Conservation (phyloP, 2,888 invertebrate genomes). For the Acanthosepion pharaonis region DNA sequence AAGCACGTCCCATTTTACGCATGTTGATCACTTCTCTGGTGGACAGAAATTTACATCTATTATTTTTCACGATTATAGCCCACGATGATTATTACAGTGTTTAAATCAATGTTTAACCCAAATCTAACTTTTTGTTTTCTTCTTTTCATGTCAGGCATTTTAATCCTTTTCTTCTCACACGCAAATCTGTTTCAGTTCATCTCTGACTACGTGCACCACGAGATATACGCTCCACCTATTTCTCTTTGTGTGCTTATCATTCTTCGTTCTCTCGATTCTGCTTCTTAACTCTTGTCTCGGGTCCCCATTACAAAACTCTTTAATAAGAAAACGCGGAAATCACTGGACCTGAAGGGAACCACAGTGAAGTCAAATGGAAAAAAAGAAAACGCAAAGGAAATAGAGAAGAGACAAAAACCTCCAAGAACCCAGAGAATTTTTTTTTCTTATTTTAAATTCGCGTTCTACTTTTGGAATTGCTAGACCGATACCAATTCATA, state of each 20-base stretch:
- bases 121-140: too few relatives aligned
- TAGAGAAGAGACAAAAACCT: not conserved
- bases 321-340: not conserved
- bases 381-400: not conserved
- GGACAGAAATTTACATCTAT: too few relatives aligned
- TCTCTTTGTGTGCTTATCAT: not conserved
- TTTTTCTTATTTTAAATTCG: not conserved
- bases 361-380: conserved; percentile 22
- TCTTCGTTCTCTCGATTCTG: not conserved
- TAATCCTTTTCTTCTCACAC: not conserved
- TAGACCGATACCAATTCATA: not conserved
- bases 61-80: too few relatives aligned
- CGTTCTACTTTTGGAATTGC: not conserved
- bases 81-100: too few relatives aligned
- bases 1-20: too few relatives aligned
- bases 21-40: too few relatives aligned
- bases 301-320: conserved; percentile 5
- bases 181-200: not conserved
- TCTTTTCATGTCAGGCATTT: too few relatives aligned
- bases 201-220: not conserved
- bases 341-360: not conserved
- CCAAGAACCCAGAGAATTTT: not conserved
- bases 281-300: not conserved
- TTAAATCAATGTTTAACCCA: too few relatives aligned
- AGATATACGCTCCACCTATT: not conserved